These are phyloP conservation scores for Microplitis deprimator DNA, from an alignment of 2,888 invertebrate genomes.

Conservation along the genomic window DNA sequence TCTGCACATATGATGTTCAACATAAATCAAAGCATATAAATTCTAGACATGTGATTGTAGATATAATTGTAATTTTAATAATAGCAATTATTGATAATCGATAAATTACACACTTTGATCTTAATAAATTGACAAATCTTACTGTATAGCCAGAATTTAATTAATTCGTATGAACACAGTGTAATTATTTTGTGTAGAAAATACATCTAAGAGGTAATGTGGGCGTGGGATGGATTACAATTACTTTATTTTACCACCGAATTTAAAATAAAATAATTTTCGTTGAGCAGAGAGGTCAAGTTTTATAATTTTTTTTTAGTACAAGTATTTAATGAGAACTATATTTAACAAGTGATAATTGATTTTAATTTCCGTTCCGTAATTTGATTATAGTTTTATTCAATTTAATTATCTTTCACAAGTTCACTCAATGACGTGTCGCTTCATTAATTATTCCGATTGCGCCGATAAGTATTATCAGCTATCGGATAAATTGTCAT, in stretches of 20 bases:
- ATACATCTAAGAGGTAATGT: constrained; percentile 48
- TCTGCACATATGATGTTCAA: too few relatives aligned
- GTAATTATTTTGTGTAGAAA: constrained; percentile 50
- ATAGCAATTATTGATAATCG: not conserved
- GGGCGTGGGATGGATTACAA: constrained; percentile 31
- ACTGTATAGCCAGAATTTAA: constrained; percentile 30
- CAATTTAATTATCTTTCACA: not conserved
- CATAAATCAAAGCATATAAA: constrained; percentile 8
- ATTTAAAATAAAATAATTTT: constrained; percentile 31
- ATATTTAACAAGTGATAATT: not conserved
- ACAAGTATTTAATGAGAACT: not conserved
- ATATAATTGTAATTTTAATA: not conserved
- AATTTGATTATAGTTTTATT: not conserved
- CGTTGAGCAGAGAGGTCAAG: constrained; percentile 42
- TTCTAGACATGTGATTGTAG: constrained; percentile 23
- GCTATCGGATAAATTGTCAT: not conserved
- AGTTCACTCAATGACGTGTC: not conserved
- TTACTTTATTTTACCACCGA: constrained; percentile 28
- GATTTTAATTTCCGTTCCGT: not conserved
- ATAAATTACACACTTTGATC: constrained; percentile 17
- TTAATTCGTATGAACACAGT: constrained; percentile 58
- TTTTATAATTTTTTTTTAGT: constrained; percentile 17
- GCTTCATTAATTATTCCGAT: not conserved
- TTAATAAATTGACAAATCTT: constrained; percentile 28
- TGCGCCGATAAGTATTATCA: not conserved